Base-by-base conservation (phyloP, 2,888 invertebrate genomes). In the Panzeria rudis region DNA sequence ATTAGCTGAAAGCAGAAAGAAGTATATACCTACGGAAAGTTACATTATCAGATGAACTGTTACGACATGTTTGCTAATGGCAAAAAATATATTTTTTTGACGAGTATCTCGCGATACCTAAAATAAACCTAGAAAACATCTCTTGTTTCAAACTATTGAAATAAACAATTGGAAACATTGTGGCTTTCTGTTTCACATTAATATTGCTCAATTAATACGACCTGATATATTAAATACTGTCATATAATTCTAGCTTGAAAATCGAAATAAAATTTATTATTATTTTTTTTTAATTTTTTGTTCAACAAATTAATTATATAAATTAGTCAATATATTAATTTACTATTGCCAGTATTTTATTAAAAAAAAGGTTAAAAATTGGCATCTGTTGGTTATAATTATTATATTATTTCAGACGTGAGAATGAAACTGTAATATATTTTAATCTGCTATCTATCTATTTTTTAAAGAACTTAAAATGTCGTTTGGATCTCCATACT, bases 401-500 rank as follows among this genome's bases (percentile, higher is more conserved):
- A 44, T 59, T 32, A 62, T 56, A 8, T 59, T 68, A 38, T 59
- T 44, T 44, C 2, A 76, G 72, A 25, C 69, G 44, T 68, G 81
- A 38, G 38, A 84, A 84, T 84, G 84, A 77, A 68, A n/a, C 61
- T 85, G 81, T 85, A 81, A 85, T 73, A 84, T 69, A 54, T 41
- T 44, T 35, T 54, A 11, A 56, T 64, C 54, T 69, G 6, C 0
- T 25, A 29, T 17, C 9, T 59, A 17, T 35, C 35, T 20, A 62
- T 73, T 64, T 50, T 66, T 72, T 41, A 44, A 25, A 59, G 54
- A 62, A 86, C 64, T 86, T 88, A 90, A 92, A 91, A 92, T 92
- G 92, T 92, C 92, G 91, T 91, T 92, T 92, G 92, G 92, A 92
- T 92, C 91, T 92, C 92, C 90, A 50, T 68, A 87, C 86, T 86